phyloP scores from a whole-genome alignment of 2,797 vertebrate species.

The Pseudochirops cupreus region DNA sequence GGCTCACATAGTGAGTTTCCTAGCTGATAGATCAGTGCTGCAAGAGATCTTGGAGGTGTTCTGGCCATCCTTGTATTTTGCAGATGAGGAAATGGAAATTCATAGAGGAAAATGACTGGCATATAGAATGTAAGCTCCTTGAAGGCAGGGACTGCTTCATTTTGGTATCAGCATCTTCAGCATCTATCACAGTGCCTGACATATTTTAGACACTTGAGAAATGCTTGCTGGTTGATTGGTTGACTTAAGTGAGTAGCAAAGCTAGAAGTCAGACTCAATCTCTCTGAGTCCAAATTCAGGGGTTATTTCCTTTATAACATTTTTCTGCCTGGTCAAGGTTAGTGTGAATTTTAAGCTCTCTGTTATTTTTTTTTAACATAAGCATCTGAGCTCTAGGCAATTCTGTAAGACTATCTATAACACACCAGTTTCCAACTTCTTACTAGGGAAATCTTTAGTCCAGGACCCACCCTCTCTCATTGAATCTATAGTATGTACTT shows the following conservation, averaged over 20 bases:
- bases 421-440: background rate
- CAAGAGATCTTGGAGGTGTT: background rate
- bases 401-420: background rate
- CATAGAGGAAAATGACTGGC: background rate
- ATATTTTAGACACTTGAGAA: background rate
- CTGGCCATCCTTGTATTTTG: background rate
- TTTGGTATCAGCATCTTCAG: background rate
- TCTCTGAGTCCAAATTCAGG: background rate
- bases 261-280: background rate
- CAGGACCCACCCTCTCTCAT: background rate
- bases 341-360: background rate
- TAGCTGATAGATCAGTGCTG: background rate
- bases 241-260: background rate
- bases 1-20: background rate
- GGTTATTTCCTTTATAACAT: background rate
- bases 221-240: background rate
- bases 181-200: background rate
- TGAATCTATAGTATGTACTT: background rate
- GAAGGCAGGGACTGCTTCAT: background rate
- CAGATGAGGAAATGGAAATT: background rate
- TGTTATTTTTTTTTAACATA: background rate
- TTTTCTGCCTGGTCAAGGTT: background rate
- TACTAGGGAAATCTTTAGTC: background rate
- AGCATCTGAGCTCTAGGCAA: background rate
- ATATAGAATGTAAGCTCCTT: background rate